Conservation (phyloP, 2,888 invertebrate species). For the Crepidodera aurea region DNA sequence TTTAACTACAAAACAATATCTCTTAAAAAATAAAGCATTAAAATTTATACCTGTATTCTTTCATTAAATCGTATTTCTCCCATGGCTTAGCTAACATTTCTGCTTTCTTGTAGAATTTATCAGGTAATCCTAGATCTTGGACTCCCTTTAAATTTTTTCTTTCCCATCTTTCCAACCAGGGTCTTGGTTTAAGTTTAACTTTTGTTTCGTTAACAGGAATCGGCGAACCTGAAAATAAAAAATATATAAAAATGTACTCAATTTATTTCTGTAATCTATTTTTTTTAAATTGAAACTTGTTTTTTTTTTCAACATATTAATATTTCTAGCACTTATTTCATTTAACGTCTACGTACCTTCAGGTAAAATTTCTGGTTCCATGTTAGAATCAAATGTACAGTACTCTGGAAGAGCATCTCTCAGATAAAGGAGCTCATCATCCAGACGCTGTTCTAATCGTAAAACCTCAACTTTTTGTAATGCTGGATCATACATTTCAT, state of each 20-base stretch:
- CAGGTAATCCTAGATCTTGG: conserved; percentile 55
- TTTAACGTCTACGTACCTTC: conserved; percentile 66
- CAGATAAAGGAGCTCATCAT: conserved; percentile 87
- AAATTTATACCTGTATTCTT: conserved; percentile 76
- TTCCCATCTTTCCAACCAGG: conserved; percentile 95
- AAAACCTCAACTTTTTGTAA: conserved; percentile 90
- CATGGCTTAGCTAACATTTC: conserved; percentile 73
- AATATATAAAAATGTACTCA: not conserved
- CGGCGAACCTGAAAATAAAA: conserved; percentile 45
- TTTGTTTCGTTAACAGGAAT: conserved; percentile 60
- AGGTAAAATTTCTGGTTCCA: conserved; percentile 83
- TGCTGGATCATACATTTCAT: conserved; percentile 93
- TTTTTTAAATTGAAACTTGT: not conserved
- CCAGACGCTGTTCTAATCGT: conserved; percentile 90
- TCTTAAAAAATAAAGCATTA: too few species aligned
- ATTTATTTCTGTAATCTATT: too few species aligned
- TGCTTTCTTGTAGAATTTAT: conserved; percentile 62
- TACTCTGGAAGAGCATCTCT: conserved; percentile 90
- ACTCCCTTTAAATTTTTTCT: conserved; percentile 79
- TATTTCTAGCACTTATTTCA: too few species aligned
- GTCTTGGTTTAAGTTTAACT: conserved; percentile 79
- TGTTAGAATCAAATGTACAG: conserved; percentile 90
- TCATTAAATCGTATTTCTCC: conserved; percentile 95
- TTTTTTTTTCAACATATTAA: too few species aligned
- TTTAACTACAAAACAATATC: too few species aligned